Percentiles rank a stretch among this genome's conserved stretches.
Conservation (phyloP, 2,797 vertebrate species). For the Gila robusta region DNA sequence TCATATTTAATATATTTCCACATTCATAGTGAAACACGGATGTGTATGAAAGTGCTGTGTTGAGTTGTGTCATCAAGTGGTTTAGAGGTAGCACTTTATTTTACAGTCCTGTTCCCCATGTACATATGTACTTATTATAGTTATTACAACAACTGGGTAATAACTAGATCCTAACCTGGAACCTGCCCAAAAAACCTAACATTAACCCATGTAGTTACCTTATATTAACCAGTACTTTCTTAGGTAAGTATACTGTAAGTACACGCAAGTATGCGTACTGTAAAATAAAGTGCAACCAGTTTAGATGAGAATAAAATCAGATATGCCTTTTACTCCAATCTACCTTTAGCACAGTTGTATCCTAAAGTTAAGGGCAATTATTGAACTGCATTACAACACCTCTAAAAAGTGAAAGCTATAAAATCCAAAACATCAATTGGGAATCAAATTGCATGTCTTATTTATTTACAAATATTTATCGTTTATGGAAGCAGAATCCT, state of each 20-base stretch:
- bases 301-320: neutral
- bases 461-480: neutral
- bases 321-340: neutral
- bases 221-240: too few relatives aligned
- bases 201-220: too few relatives aligned
- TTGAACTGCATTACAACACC: neutral
- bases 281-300: too few relatives aligned
- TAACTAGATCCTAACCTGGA: too few relatives aligned
- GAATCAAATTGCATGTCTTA: neutral
- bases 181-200: too few relatives aligned
- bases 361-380: neutral
- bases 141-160: too few relatives aligned
- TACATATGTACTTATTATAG: too few relatives aligned
- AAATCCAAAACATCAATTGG: neutral
- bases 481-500: neutral
- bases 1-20: too few relatives aligned
- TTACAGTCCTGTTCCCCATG: too few relatives aligned
- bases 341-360: neutral
- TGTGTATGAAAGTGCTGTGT: neutral
- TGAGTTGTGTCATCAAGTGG: neutral
- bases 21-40: neutral
- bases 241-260: too few relatives aligned
- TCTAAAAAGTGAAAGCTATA: neutral
- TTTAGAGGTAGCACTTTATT: neutral
- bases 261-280: too few relatives aligned